Conservation (phyloP, 1,140 invertebrate genomes). For the Meloidogyne chitwoodi region DNA sequence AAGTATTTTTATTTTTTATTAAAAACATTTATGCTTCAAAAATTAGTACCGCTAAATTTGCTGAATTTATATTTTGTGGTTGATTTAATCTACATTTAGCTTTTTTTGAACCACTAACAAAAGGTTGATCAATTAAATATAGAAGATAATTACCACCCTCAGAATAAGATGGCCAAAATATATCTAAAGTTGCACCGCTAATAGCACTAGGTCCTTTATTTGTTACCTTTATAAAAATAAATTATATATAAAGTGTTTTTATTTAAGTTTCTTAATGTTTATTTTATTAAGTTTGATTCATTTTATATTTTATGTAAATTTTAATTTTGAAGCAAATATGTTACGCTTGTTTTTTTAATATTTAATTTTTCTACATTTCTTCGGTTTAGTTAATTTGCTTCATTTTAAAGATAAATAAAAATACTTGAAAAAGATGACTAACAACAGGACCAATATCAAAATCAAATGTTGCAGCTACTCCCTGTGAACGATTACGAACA, state of each 20-base stretch:
- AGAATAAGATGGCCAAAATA: constrained; percentile 57
- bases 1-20: background rate
- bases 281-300: too few relatives aligned
- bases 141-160: constrained; percentile 54
- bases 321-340: too few relatives aligned
- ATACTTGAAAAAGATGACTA: constrained; percentile 54
- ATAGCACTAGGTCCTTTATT: constrained; percentile 55
- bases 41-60: constrained; percentile 46
- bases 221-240: constrained; percentile 30
- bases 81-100: constrained; percentile 54
- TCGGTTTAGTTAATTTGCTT: too few relatives aligned
- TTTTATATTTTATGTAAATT: too few relatives aligned
- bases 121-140: constrained; percentile 57
- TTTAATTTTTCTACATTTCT: too few relatives aligned
- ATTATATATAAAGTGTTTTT: background rate
- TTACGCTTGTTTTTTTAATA: too few relatives aligned
- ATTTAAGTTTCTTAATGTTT: too few relatives aligned
- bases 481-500: constrained; percentile 47
- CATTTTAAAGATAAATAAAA: background rate
- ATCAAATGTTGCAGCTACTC: constrained; percentile 47
- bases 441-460: constrained; percentile 58
- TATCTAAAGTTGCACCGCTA: constrained; percentile 52
- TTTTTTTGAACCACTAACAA: constrained; percentile 50
- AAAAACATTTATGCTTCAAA: background rate
- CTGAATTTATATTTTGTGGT: constrained; percentile 53